Evolutionary conservation across 2,113 vertebrate genomes (phyloP).

Genomic region (Heloderma charlesbogerti): DNA sequence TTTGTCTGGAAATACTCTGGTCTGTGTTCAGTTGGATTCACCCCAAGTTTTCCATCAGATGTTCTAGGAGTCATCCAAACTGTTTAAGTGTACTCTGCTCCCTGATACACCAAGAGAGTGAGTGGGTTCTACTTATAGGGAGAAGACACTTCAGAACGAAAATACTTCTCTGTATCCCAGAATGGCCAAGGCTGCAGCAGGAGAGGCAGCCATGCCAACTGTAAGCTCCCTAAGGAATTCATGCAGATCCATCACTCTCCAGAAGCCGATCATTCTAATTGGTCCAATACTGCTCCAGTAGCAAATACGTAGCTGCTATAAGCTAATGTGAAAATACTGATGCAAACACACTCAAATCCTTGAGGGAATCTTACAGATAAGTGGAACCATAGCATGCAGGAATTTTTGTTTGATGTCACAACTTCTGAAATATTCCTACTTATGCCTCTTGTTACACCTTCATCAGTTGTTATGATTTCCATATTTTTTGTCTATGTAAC

Average conservation of each 20-base stretch:
- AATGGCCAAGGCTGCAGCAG: neutral
- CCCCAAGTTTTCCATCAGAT: too few species aligned
- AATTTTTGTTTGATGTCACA: slow-evolving; percentile 43
- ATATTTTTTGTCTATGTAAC: slow-evolving; percentile 34
- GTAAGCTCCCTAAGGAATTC: neutral
- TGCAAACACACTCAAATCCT: neutral
- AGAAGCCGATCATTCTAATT: neutral
- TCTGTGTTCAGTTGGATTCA: too few species aligned
- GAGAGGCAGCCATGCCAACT: neutral
- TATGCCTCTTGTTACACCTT: slow-evolving; percentile 4
- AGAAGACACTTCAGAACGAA: neutral
- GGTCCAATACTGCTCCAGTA: too few species aligned
- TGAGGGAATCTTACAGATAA: too few species aligned
- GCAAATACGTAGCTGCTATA: neutral
- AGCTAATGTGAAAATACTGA: neutral
- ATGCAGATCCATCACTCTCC: neutral
- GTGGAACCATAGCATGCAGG: neutral
- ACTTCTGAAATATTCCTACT: slow-evolving; percentile 43
- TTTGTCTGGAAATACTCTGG: too few species aligned
- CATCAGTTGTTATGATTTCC: slow-evolving; percentile 11
- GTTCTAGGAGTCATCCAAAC: too few species aligned
- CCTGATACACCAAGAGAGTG: neutral
- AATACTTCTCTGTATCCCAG: neutral
- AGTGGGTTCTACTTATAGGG: neutral
- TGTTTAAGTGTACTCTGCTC: neutral